Evolutionary conservation across 2,888 invertebrate genomes (phyloP), one percentile per base, ranked within the genome.

Genomic region (Ligdia adustata): DNA sequence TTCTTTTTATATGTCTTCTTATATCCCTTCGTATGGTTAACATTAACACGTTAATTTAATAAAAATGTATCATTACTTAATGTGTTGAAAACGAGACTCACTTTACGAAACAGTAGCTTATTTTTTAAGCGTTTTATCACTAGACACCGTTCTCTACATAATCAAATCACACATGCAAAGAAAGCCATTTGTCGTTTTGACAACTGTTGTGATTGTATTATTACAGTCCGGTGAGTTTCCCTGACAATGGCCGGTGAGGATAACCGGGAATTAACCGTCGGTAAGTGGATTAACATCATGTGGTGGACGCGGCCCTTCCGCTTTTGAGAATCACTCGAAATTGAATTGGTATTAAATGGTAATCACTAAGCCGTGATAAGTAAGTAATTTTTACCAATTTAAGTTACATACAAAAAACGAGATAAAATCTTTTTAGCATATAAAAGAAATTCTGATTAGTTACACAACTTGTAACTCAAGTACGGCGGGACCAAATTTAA

Each of bases 271-370:
- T 81, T 83, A 79, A 69, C 66, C 58, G 64, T 45, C 51, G 57
- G 43, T 86, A 81, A 85, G 82, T 85, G 82, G 85, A 84, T 85
- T 85, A 85, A 33, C 62, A 61, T 66, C 77, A 79, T 78, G 75
- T 74, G 79, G 64, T 38, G 32, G 13, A 49, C 13, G 37, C 67
- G 69, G 71, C 64, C 72, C 75, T 76, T 73, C 75, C 72, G 72
- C 47, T 50, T 15, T 34, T n/a, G 15, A 9, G 32, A 14, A 16
- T 20, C 32, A 43, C 48, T 43, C 41, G 41, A 37, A 37, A 37
- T n/a, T 7, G 22, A n/a, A n/a, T n/a, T n/a, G n/a, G n/a, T n/a
- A n/a, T n/a, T n/a, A n/a, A n/a, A 37, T 38, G 13, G 5, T 14
- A 14, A 14, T 34, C 22, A 9, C 20, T 18, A 33, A 20, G 18